Base-by-base conservation (phyloP, 2,113 vertebrate genomes). In the Brachyhypopomus occidentalis region DNA sequence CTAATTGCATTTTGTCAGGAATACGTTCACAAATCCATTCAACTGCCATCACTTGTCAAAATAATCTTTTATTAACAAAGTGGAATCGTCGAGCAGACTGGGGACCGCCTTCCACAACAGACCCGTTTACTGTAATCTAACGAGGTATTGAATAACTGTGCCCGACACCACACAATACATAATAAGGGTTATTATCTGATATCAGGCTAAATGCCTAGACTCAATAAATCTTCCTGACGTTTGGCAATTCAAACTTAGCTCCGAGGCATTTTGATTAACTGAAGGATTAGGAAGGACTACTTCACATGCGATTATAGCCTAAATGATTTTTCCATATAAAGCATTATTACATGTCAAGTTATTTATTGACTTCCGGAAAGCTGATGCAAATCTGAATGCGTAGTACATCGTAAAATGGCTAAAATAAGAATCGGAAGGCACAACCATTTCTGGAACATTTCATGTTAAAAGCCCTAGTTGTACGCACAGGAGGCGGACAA, bases 361-460 rank as follows among this genome's bases (percentile, higher is more conserved):
- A 82, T 82, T 80, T 84, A 77, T 83, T 71, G 36, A 83, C 77
- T 92, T 93, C 93, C 93, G 91, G 92, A 91, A 87, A 86, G 85
- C 88, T 81, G 67, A 84, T 84, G 79, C 38, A 74, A 73, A 76
- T 73, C 81, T 55, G 56, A 79, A 17, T 72, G 84, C 84, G 84
- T 85, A 76, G 77, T 80, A 41, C 34, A 20, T 38, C 67, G 77
- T 83, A 83, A 80, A 30, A 85, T 66, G 81, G 78, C 89, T 87
- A 79, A 86, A 93, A 93, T 92, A 92, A 92, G 87, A 85, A 79
- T 82, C 91, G 92, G 92, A 92, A 93, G 79, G 11, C 75, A 83
- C n/a, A 87, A 84, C 93, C 93, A 91, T 93, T 93, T 94, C 75
- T 83, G 93, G 91, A 75, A 3, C 4, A 73, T 78, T 93, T 89